Evolutionary conservation across 2,888 invertebrate species (phyloP), one percentile per base, ranked within the genome.

Genomic region (Unio delphinus): DNA sequence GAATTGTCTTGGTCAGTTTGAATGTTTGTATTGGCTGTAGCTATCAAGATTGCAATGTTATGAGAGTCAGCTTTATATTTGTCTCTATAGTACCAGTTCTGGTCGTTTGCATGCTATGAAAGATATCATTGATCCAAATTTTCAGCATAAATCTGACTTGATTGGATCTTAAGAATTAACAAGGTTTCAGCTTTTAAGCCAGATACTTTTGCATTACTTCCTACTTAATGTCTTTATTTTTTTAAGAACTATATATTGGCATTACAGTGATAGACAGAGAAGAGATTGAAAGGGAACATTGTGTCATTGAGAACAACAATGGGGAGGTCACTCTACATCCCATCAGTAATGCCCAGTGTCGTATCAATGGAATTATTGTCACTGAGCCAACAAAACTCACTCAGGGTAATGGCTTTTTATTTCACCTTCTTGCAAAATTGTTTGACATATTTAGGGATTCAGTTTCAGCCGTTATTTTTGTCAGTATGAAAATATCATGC

Each of bases 251-350:
- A 1, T 34, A 34, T 34, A 34, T 34, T 34, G 34, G 34, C 6
- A 62, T 70, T 71, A 28, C 72, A 87, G 94, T 94, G 75, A 74
- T 88, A 23, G 75, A 78, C 66, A 87, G 88, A 18, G 78, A 81
- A 59, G 85, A 84, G 30, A 83, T 88, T 4, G 83, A 86, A 66
- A 70, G 71, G 15, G 82, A 86, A 58, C 88, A 88, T 68, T 88
- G 88, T 74, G 71, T 80, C 26, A 82, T 88, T 65, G 81, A 81
- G 64, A 77, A 87, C 70, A 58, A 73, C 6, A 79, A 73, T 74
- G 80, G 79, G 28, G 74, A 77, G 20, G 87, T 87, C 8, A 80
- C 79, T 54, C 78, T 88, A 34, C 67, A 76, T 28, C 87, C 88
- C 0, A 20, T 76, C 8, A 76, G 73, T 45, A 80, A 80, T 54